Percentiles rank a stretch among this genome's conserved stretches.
Evolutionary conservation across 2,888 invertebrate species (phyloP).

Genomic region (Himalopsyche kuldschensis): DNA sequence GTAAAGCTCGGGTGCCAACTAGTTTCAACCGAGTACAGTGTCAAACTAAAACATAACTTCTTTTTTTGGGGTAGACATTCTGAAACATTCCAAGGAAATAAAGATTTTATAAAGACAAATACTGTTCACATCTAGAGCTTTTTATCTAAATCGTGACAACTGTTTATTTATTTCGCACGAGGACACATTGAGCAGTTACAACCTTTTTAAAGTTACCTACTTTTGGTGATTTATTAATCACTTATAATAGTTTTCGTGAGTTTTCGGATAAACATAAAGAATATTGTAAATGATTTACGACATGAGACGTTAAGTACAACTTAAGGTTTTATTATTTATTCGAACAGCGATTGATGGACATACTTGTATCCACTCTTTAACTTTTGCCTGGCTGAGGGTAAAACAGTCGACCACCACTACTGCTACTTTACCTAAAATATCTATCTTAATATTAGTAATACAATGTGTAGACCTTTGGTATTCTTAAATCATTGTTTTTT

Average conservation of each 20-base stretch:
- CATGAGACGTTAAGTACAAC: too few relatives aligned
- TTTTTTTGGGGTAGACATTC: not conserved
- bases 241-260: not conserved
- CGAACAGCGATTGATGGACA: too few relatives aligned
- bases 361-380: too few relatives aligned
- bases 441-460: too few relatives aligned
- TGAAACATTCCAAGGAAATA: not conserved
- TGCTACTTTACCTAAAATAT: too few relatives aligned
- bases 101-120: not conserved
- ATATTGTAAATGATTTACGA: too few relatives aligned
- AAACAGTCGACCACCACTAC: too few relatives aligned
- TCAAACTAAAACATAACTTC: not conserved
- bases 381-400: too few relatives aligned
- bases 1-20: too few relatives aligned
- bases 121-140: not conserved
- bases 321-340: too few relatives aligned
- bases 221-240: not conserved
- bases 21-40: not conserved
- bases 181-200: not conserved
- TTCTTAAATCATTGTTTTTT: too few relatives aligned
- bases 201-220: not conserved
- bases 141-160: not conserved
- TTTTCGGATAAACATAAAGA: not conserved
- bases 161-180: not conserved
- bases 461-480: too few relatives aligned